Conservation (phyloP, 1,140 invertebrate species). For the Drosophila chauvacae region DNA sequence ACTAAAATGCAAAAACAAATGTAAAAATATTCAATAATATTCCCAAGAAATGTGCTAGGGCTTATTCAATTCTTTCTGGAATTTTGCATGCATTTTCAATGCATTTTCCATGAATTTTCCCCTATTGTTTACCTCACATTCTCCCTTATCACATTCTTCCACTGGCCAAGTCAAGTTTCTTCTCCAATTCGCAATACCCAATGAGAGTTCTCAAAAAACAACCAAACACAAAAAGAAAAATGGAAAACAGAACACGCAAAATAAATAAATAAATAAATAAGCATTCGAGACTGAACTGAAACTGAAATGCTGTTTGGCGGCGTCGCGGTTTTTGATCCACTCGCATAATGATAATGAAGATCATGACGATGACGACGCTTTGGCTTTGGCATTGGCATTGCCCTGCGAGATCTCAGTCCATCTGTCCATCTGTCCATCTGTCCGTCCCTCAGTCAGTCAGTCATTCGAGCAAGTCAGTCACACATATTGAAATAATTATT, state of each 20-base stretch:
- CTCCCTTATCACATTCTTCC: neutral
- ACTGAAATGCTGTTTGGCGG: slow-evolving; percentile 61
- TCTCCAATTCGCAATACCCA: slow-evolving; percentile 10
- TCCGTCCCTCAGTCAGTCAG: slow-evolving; percentile 40
- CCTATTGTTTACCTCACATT: too few species aligned
- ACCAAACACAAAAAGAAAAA: neutral
- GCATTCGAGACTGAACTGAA: slow-evolving; percentile 9
- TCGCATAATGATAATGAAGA: slow-evolving; percentile 79
- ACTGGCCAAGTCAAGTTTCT: neutral
- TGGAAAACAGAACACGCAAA: neutral
- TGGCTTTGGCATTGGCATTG: slow-evolving; percentile 43
- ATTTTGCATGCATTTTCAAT: too few species aligned
- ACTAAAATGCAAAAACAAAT: too few species aligned
- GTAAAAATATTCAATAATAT: neutral
- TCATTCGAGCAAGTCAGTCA: slow-evolving; percentile 71
- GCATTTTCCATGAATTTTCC: too few species aligned
- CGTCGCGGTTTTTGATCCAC: slow-evolving; percentile 77
- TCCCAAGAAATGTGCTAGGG: neutral
- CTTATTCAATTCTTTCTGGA: neutral
- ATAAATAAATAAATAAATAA: slow-evolving; percentile 25
- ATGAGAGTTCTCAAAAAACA: neutral
- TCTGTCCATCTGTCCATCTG: slow-evolving; percentile 17
- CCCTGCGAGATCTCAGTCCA: slow-evolving; percentile 15
- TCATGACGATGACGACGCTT: slow-evolving; percentile 60
- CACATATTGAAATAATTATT: slow-evolving; percentile 84